Percentiles rank a stretch among this genome's conserved stretches.
These are phyloP conservation scores for Seriola aureovittata DNA, from an alignment of 2,113 vertebrate genomes.

Conservation along the genomic window DNA sequence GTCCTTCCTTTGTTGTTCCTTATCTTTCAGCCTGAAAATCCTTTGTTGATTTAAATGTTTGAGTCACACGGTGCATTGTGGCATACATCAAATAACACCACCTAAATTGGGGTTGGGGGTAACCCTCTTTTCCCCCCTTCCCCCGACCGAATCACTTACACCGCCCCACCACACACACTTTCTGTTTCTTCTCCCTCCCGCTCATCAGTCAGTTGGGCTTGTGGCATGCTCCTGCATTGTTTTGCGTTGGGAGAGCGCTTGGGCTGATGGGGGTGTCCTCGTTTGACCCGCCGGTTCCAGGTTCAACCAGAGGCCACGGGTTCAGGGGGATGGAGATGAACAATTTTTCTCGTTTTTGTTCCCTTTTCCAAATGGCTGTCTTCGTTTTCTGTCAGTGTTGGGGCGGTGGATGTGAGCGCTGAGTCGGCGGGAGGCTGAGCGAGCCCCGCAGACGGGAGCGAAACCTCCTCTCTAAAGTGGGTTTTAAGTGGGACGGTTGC, in stretches of 20 bases:
- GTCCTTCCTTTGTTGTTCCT: not conserved
- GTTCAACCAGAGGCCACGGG: constrained; percentile 81
- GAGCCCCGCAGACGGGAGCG: constrained; percentile 6
- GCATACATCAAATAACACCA: constrained; percentile 44
- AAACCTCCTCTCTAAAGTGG: constrained; percentile 16
- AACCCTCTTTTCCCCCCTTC: not conserved
- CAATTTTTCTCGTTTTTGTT: constrained; percentile 75
- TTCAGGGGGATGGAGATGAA: constrained; percentile 76
- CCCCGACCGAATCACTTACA: constrained; percentile 28
- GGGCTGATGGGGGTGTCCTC: constrained; percentile 70
- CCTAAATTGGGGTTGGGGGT: constrained; percentile 40
- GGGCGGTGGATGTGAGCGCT: constrained; percentile 59
- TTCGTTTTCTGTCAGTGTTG: constrained; percentile 58
- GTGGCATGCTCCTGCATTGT: constrained; percentile 77
- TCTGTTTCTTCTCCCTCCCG: constrained; percentile 44
- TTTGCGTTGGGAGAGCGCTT: constrained; percentile 52
- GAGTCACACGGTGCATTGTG: constrained; percentile 17
- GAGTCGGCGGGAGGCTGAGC: constrained; percentile 47
- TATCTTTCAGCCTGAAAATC: not conserved
- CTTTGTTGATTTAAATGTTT: constrained; percentile 2
- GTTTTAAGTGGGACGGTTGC: constrained; percentile 7
- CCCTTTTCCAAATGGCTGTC: constrained; percentile 49
- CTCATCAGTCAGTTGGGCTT: constrained; percentile 75
- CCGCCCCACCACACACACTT: constrained; percentile 35
- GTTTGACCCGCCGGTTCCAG: constrained; percentile 69